Conservation (phyloP, 2,113 vertebrate genomes). For the Ciconia boyciana region DNA sequence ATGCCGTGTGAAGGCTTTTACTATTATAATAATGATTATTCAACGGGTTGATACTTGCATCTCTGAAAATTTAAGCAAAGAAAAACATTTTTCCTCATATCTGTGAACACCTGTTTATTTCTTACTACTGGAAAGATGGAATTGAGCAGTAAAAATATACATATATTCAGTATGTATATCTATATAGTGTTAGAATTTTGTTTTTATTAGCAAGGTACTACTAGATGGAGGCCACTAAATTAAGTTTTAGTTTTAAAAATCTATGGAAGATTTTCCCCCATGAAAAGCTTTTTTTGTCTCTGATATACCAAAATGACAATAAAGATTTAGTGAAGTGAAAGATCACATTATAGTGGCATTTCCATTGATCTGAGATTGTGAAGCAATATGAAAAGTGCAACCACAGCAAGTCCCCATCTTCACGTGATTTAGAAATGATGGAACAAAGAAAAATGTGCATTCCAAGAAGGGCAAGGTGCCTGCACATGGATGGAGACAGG, state of each 20-base stretch:
- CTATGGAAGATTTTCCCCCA: not conserved
- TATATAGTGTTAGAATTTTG: not conserved
- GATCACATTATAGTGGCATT: not conserved
- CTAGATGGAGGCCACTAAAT: not conserved
- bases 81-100: not conserved
- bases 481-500: not conserved
- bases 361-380: not conserved
- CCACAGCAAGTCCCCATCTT: not conserved
- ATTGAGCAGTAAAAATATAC: not conserved
- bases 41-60: not conserved
- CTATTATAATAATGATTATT: not conserved
- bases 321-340: not conserved
- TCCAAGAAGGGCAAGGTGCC: not conserved
- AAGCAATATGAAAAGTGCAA: not conserved
- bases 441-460: not conserved
- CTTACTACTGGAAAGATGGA: not conserved
- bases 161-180: not conserved
- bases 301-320: not conserved
- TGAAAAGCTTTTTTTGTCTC: not conserved
- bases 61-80: not conserved
- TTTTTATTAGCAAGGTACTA: not conserved
- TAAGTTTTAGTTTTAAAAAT: not conserved
- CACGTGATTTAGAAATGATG: not conserved
- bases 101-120: not conserved
- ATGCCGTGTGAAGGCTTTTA: not conserved